Percentiles rank a stretch among this genome's conserved stretches.
phyloP scores from a whole-genome alignment of 2,113 vertebrate genomes.

The Fregata magnificens region DNA sequence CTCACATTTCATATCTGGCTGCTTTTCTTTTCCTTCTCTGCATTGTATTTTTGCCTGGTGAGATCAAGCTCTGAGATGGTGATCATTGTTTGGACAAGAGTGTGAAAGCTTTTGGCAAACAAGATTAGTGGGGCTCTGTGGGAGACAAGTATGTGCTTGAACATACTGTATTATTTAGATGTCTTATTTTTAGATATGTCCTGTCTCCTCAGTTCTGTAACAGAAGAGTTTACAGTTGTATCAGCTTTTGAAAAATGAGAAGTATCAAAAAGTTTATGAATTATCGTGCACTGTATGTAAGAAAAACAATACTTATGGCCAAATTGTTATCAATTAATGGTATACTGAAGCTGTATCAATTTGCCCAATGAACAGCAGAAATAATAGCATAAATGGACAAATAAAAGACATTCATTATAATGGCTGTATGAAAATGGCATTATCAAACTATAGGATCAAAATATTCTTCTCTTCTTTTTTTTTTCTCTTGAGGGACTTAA shows the following conservation, averaged over 20 bases:
- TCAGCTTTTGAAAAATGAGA: not conserved
- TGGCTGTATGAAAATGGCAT: not conserved
- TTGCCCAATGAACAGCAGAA: not conserved
- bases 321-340: not conserved
- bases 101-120: constrained; percentile 2
- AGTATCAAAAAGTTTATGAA: not conserved
- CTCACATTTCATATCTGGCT: not conserved
- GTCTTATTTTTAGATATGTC: not conserved
- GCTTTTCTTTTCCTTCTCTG: not conserved
- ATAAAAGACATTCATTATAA: not conserved
- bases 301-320: not conserved
- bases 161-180: not conserved
- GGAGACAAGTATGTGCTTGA: not conserved
- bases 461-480: not conserved
- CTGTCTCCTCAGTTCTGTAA: not conserved
- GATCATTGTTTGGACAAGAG: not conserved
- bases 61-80: not conserved
- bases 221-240: not conserved
- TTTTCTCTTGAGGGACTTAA: not conserved
- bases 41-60: not conserved
- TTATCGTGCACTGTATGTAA: not conserved
- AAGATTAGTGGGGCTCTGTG: not conserved
- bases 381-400: not conserved
- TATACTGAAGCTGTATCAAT: not conserved
- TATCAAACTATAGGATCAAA: not conserved